Conservation (phyloP, 1,140 invertebrate genomes). For the Hermetia illucens region DNA sequence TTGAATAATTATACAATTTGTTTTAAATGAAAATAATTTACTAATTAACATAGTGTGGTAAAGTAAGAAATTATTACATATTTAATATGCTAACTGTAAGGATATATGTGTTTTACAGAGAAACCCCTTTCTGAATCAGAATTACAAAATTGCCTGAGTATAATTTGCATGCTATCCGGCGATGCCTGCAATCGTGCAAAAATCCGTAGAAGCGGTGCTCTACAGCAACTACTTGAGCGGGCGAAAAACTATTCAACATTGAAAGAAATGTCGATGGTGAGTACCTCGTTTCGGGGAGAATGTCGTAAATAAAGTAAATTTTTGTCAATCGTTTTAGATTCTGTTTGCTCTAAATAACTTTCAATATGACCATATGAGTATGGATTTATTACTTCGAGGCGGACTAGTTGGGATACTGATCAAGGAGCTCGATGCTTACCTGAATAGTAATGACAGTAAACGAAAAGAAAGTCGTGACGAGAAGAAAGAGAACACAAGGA, state of each 20-base stretch:
- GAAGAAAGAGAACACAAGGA: slow-evolving; percentile 19
- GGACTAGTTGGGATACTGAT: slow-evolving; percentile 21
- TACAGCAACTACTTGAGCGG: slow-evolving; percentile 22
- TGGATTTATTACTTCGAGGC: slow-evolving; percentile 23
- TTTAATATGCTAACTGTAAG: too few species aligned
- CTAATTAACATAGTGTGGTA: too few species aligned
- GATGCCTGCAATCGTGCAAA: slow-evolving; percentile 29
- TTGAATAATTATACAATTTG: too few species aligned
- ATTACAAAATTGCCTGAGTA: slow-evolving; percentile 22
- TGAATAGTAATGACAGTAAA: slow-evolving; percentile 24
- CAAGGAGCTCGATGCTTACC: slow-evolving; percentile 20
- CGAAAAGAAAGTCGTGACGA: slow-evolving; percentile 22
- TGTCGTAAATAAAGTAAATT: too few species aligned
- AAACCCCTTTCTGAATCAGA: slow-evolving; percentile 20
- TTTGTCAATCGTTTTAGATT: slow-evolving; percentile 11
- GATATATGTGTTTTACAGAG: slow-evolving; percentile 1
- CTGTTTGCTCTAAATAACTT: slow-evolving; percentile 25
- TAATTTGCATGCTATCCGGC: slow-evolving; percentile 20
- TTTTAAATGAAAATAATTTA: too few species aligned
- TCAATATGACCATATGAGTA: slow-evolving; percentile 28
- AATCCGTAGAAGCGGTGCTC: slow-evolving; percentile 22
- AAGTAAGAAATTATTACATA: too few species aligned
- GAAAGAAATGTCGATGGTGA: too few species aligned
- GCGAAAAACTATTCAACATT: slow-evolving; percentile 19
- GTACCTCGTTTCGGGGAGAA: too few species aligned